Evolutionary conservation across 1,140 invertebrate species (phyloP).

Genomic region (Lucilia cuprina): DNA sequence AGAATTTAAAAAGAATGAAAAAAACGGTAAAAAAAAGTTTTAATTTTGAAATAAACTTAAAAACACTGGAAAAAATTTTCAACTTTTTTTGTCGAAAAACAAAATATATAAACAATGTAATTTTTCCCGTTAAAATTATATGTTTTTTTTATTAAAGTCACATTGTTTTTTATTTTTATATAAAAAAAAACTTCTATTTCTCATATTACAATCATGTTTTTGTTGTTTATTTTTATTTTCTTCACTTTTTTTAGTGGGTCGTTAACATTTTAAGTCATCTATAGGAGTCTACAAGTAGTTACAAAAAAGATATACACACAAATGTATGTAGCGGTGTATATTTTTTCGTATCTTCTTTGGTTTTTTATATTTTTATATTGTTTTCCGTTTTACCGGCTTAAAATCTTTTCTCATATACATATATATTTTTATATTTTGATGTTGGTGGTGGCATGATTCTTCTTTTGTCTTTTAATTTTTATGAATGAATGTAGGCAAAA

Average conservation of each 20-base stretch:
- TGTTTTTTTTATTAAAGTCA: background rate
- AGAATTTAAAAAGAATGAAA: too few relatives aligned
- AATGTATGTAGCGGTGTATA: background rate
- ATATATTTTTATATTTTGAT: background rate
- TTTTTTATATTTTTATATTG: background rate
- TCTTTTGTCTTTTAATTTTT: background rate
- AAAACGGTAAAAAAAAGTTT: background rate
- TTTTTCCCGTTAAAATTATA: background rate
- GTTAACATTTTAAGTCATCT: background rate
- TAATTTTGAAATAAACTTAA: background rate
- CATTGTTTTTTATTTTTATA: background rate
- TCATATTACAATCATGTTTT: background rate
- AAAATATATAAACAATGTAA: background rate
- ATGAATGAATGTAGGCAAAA: slow-evolving; percentile 5
- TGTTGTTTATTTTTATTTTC: background rate
- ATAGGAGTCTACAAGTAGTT: too few relatives aligned
- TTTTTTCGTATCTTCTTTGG: background rate
- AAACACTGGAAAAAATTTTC: background rate
- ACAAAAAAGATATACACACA: too few relatives aligned
- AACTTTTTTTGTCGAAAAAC: background rate
- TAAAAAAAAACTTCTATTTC: background rate
- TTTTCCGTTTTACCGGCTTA: slow-evolving; percentile 6
- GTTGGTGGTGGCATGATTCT: background rate
- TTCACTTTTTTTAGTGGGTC: background rate
- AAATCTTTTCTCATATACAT: background rate